Base-by-base conservation (phyloP, 2,797 vertebrate genomes). In the Pteronotus mesoamericanus region DNA sequence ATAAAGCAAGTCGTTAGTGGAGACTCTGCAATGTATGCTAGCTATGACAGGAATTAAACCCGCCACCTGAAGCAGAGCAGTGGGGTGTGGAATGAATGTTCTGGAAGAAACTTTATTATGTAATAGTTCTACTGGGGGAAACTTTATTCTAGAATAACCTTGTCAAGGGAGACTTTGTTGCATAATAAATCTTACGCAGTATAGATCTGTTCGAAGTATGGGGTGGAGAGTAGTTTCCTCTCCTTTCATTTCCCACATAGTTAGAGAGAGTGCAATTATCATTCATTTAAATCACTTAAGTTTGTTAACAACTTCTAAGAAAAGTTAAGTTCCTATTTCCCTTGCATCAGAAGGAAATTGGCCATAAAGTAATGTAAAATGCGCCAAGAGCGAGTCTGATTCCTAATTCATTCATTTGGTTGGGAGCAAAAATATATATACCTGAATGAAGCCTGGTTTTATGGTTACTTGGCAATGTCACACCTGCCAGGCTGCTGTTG, bases 91-190 rank as follows among this genome's bases (percentile, higher is more conserved):
- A 78, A 11, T 91, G 79, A 89, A 95, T 61, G 42, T 55, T 42
- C 93, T 95, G 89, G 93, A 94, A 79, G 93, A 97, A 53, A 61
- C 95, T 97, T 97, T 92, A 18, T 92, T 96, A 86, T 94, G 51
- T 90, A 96, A 95, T 91, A 94, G 53, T 95, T 97, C 97, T 96
- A 84, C 80, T 94, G 95, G 84, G 86, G 89, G 92, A 97, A 96
- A 96, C 95, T 97, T 97, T 57, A 91, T 96, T 97, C 87, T 97
- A 96, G 94, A 97, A 96, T 97, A 98, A 95, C 66, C 85, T 97
- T 96, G 34, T 59, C 96, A 93, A 88, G 88, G 90, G 91, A 97
- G 82, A 79, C 69, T 74, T 82, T n/a, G 2, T 1, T 74, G 51
- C 77, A 9, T 66, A 69, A 4, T 75, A 93, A 74, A 96, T 84